These are phyloP conservation scores for Dynastes tityus DNA, from an alignment of 2,888 invertebrate species.

Conservation along the genomic window DNA sequence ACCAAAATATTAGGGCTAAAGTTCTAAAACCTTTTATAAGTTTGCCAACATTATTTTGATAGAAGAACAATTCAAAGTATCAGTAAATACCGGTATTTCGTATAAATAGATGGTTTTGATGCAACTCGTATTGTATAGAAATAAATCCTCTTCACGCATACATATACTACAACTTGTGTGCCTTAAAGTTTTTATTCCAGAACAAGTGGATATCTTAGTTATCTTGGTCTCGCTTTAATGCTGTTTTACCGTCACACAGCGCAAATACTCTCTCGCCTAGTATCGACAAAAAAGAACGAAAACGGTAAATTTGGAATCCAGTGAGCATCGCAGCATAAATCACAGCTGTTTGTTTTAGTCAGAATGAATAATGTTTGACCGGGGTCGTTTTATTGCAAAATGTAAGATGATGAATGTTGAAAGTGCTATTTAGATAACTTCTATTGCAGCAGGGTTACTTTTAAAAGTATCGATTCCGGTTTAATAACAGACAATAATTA, in stretches of 20 bases:
- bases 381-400: conserved; percentile 66
- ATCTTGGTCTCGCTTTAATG: neutral
- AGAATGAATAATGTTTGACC: conserved; percentile 66
- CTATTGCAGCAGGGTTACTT: neutral
- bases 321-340: conserved; percentile 65
- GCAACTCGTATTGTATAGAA: too few relatives aligned
- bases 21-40: too few relatives aligned
- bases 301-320: conserved; percentile 60
- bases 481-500: too few relatives aligned
- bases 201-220: neutral
- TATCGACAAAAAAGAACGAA: conserved; percentile 14
- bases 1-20: too few relatives aligned
- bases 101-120: too few relatives aligned
- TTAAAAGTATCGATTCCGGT: too few relatives aligned
- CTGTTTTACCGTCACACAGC: neutral
- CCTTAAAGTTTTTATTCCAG: neutral
- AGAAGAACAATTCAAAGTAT: too few relatives aligned
- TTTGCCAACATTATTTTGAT: too few relatives aligned
- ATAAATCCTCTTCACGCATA: too few relatives aligned
- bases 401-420: conserved; percentile 65
- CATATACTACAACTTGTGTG: too few relatives aligned
- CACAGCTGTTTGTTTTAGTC: conserved; percentile 67
- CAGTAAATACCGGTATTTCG: too few relatives aligned
- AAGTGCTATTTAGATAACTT: conserved; percentile 9
- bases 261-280: neutral